Percentiles rank a stretch among this genome's conserved stretches.
Conservation (phyloP, 2,888 invertebrate genomes). For the Nemoura dubitans region DNA sequence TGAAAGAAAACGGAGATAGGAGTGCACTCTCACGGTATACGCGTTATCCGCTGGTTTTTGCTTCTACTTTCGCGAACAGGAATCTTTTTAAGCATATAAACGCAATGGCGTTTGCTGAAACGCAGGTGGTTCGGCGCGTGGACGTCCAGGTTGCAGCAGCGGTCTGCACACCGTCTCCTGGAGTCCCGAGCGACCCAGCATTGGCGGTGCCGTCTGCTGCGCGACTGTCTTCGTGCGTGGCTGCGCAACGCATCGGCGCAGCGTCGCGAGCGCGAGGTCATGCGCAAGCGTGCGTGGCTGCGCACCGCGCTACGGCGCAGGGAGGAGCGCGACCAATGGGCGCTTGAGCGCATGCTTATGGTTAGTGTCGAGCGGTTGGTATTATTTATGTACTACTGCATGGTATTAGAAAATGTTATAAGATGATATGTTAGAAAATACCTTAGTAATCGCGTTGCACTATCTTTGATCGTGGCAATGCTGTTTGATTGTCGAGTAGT, state of each 20-base stretch:
- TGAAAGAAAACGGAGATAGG: too few relatives aligned
- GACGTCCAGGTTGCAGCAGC: neutral
- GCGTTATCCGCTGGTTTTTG: too few relatives aligned
- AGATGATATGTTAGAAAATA: too few relatives aligned
- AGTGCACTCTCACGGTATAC: too few relatives aligned
- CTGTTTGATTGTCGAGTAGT: too few relatives aligned
- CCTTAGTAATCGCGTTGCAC: too few relatives aligned
- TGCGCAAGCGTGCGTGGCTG: neutral
- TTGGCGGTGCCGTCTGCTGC: neutral
- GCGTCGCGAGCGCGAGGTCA: neutral
- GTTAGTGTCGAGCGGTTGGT: neutral
- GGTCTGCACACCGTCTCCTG: neutral
- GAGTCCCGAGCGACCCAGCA: neutral
- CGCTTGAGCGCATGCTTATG: neutral
- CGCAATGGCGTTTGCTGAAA: too few relatives aligned
- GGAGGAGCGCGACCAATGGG: neutral
- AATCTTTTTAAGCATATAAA: too few relatives aligned
- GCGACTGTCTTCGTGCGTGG: neutral
- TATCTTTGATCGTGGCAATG: too few relatives aligned
- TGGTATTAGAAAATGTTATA: too few relatives aligned
- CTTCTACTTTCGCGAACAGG: too few relatives aligned
- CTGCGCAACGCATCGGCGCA: neutral
- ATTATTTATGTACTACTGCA: too few relatives aligned
- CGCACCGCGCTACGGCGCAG: neutral
- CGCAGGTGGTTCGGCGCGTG: neutral